phyloP scores from a whole-genome alignment of 1,140 invertebrate species.

The Zaprionus gabonicus region DNA sequence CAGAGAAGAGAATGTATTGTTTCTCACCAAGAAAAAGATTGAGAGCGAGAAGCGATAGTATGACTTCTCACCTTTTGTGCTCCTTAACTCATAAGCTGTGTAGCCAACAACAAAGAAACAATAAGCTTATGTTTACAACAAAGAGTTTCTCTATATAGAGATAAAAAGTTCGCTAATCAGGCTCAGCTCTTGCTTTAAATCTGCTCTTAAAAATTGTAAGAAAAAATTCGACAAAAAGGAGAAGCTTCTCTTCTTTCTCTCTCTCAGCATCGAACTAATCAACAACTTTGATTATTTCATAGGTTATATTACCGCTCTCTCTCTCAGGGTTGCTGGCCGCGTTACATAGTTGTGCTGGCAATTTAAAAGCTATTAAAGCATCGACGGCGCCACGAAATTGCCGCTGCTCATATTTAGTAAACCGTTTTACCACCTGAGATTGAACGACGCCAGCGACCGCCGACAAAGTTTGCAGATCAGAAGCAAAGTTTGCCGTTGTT shows the following conservation, averaged over 20 bases:
- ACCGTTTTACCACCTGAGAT: slow-evolving; percentile 72
- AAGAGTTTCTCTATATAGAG: no score
- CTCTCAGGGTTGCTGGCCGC: neutral
- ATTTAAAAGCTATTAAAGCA: slow-evolving; percentile 70
- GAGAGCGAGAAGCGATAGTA: no score
- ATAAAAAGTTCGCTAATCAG: no score
- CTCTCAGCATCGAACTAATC: neutral
- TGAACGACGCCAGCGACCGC: slow-evolving; percentile 29
- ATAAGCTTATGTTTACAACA: no score
- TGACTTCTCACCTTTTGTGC: no score
- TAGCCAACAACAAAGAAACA: no score
- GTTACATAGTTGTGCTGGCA: slow-evolving; percentile 18
- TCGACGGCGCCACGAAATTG: slow-evolving; percentile 47
- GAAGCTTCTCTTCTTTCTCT: neutral
- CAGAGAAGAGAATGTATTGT: no score
- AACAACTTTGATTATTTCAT: slow-evolving; percentile 8
- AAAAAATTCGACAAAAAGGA: no score
- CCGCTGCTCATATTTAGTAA: slow-evolving; percentile 65
- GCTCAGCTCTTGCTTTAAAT: no score
- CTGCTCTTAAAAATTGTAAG: no score
- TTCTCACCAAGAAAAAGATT: no score
- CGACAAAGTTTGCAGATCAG: slow-evolving; percentile 77
- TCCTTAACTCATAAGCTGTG: no score
- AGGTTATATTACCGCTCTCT: neutral
- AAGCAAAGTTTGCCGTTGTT: slow-evolving; percentile 77